Base-by-base conservation (phyloP, 2,888 invertebrate species). In the Cheilosia grossa region DNA sequence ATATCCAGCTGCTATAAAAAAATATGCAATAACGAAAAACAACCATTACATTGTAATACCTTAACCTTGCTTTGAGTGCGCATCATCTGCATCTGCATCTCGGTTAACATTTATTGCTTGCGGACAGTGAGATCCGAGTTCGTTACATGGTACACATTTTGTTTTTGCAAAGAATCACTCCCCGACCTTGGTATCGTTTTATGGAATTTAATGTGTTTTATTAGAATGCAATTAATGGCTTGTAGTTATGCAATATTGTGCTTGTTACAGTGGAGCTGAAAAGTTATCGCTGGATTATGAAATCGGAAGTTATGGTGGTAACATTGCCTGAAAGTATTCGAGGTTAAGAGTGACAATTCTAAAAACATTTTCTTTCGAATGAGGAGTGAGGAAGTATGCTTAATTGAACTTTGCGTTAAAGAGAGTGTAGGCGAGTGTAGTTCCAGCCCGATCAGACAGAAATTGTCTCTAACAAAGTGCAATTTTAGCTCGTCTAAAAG, bases 41-140 rank as follows among this genome's bases (percentile, higher is more conserved):
- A 85, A 75, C 83, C 80, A 80, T 80, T 85, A 85, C 83, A 80
- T 80, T 85, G 83, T 85, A 80, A 85, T 85, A 80, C 80, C 83
- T 85, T 85, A 85, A 80, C 83, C 83, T 85, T 85, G 83, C 80
- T 42, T 69, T 78, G 56, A 79, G 79, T 74, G 83, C 59, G 66
- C 82, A 82, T 82, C 81, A 82, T 82, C 81, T 75, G 78, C 78
- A 78, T 78, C 69, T 69, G 83, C 66, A 70, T 79, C 69, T 70
- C 47, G 63, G 79, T 69, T 53, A 49, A 19, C 37, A 70, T 67
- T 78, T 78, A 78, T 61, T 53, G 78, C 69, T 70, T 17, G 70
- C 63, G 61, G 53, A 44, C 61, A 59, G 42, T 24, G 24, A 24
- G 58, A 61, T 64, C 63, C 74, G 79, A 42, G 49, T 63, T 75